phyloP scores from a whole-genome alignment of 1,140 invertebrate species.

The Brachionus asplanchnoidis region DNA sequence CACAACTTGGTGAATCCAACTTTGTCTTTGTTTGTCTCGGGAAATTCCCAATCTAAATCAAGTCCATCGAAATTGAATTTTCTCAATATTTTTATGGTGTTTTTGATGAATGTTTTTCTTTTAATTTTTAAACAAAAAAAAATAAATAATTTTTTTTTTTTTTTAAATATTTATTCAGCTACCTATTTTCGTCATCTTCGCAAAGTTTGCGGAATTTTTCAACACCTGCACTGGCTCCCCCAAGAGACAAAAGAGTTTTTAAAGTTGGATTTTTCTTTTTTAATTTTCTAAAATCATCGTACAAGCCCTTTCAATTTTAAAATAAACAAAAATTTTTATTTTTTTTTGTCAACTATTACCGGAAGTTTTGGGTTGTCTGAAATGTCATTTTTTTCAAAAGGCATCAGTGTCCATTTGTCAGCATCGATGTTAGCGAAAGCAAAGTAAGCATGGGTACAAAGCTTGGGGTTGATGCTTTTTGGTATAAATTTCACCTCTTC shows the following conservation, averaged over 20 bases:
- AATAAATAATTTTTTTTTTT: not conserved
- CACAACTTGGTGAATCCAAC: conserved; percentile 77
- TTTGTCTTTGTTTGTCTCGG: conserved; percentile 72
- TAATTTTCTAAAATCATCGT: conserved; percentile 71
- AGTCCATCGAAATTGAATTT: conserved; percentile 90
- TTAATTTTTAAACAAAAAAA: not conserved
- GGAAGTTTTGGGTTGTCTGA: not conserved
- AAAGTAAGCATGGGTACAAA: conserved; percentile 89
- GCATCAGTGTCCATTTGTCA: conserved; percentile 69
- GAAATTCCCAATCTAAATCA: conserved; percentile 95
- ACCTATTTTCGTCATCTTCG: conserved; percentile 42
- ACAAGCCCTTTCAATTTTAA: conserved; percentile 50
- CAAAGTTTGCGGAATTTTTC: conserved; percentile 60
- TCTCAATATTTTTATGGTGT: conserved; percentile 75
- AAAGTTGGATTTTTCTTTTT: conserved; percentile 87
- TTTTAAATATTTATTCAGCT: not conserved
- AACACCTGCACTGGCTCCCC: conserved; percentile 92
- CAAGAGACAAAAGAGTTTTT: conserved; percentile 85
- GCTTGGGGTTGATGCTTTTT: conserved; percentile 74
- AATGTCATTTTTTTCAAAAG: conserved; percentile 72
- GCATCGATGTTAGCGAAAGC: conserved; percentile 73
- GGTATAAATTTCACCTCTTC: conserved; percentile 77
- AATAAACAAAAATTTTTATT: not conserved
- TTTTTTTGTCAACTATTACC: not conserved
- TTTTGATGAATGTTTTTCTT: conserved; percentile 45